Percentiles rank a stretch among this genome's conserved stretches.
Evolutionary conservation across 2,888 invertebrate species (phyloP).

Genomic region (Folsomia candida): DNA sequence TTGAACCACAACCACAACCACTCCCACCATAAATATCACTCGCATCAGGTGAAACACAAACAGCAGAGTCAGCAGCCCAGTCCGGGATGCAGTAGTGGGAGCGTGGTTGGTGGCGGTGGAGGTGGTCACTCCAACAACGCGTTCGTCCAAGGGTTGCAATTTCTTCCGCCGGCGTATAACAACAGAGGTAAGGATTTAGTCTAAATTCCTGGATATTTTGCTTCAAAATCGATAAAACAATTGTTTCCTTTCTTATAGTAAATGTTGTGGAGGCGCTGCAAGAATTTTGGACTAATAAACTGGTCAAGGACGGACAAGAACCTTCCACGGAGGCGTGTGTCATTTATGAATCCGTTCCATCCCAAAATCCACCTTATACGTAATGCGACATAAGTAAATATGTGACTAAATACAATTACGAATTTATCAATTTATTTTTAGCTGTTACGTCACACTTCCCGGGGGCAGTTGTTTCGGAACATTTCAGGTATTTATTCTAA

Average conservation of each 20-base stretch:
- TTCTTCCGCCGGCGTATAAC: conserved; percentile 7
- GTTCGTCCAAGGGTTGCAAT: conserved; percentile 4
- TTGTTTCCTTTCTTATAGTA: conserved; percentile 60
- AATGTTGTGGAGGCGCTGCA: conserved; percentile 94
- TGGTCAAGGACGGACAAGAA: conserved; percentile 57
- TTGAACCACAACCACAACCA: no score
- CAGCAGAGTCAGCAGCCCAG: neutral
- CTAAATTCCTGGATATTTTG: neutral
- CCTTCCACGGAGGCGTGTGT: conserved; percentile 64
- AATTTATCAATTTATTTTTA: no score
- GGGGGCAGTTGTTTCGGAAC: conserved; percentile 95
- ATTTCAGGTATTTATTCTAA: conserved; percentile 68
- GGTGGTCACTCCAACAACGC: neutral
- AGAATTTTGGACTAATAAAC: conserved; percentile 97
- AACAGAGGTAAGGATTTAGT: conserved; percentile 8
- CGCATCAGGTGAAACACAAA: neutral
- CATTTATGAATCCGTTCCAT: conserved; percentile 91
- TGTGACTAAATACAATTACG: no score
- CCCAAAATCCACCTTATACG: conserved; percentile 85
- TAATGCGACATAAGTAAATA: no score
- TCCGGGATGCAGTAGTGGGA: neutral
- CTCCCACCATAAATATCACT: conserved; percentile 14
- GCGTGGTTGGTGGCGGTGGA: neutral
- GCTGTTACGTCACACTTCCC: conserved; percentile 89
- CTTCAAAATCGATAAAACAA: neutral